phyloP scores from a whole-genome alignment of 2,888 invertebrate species.

The Lysandra bellargus region DNA sequence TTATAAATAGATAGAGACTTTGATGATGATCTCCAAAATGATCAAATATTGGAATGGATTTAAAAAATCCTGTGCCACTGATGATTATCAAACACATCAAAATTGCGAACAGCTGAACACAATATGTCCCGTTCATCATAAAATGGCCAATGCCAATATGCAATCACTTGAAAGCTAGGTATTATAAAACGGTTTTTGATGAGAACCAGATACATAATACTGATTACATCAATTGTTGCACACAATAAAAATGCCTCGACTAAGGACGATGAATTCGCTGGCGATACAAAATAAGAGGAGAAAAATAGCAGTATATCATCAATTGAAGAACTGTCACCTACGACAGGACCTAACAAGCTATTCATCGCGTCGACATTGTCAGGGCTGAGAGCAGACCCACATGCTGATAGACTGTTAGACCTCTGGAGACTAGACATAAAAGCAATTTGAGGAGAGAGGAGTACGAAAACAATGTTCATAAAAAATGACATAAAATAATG shows the following conservation, averaged over 20 bases:
- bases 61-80: no score
- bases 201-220: slow-evolving; percentile 17
- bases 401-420: background rate
- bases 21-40: no score
- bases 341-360: slow-evolving; percentile 62
- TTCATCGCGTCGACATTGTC: slow-evolving; percentile 62
- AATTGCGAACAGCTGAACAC: background rate
- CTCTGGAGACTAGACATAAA: no score
- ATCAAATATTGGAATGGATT: no score
- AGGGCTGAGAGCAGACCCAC: slow-evolving; percentile 46
- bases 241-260: background rate
- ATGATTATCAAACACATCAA: background rate
- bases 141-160: slow-evolving; percentile 2
- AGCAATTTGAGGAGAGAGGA: no score
- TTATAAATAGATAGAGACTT: no score
- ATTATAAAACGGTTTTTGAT: slow-evolving; percentile 1
- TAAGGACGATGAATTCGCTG: slow-evolving; percentile 11
- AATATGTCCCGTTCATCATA: background rate
- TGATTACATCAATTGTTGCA: slow-evolving; percentile 16
- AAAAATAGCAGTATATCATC: slow-evolving; percentile 44
- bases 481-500: no score
- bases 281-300: slow-evolving; percentile 29
- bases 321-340: slow-evolving; percentile 54
- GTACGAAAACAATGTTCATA: no score
- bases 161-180: background rate